These are phyloP conservation scores for Sanderia malayensis DNA, from an alignment of 30 jellyfish, hydroid and myxozoan genomes.

Conservation along the genomic window DNA sequence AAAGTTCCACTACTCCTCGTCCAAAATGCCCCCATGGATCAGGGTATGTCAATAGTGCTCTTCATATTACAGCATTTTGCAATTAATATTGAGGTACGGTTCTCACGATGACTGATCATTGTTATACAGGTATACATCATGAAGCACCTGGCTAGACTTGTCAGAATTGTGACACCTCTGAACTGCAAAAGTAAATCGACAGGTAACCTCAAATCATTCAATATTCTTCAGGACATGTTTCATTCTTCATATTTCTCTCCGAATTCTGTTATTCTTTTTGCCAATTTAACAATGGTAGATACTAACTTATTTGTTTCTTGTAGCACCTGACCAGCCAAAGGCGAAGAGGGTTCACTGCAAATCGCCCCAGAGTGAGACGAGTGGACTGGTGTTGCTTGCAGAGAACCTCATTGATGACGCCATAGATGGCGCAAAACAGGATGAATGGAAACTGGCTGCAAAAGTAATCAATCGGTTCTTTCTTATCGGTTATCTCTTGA, in stretches of 20 bases:
- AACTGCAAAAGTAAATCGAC: conserved; percentile 21
- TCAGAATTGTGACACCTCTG: conserved; percentile 50
- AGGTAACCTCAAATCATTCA: background rate
- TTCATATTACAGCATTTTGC: background rate
- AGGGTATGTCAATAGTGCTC: conserved; percentile 21
- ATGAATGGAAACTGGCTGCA: conserved; percentile 75
- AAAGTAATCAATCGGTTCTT: conserved; percentile 51
- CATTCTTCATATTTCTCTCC: background rate
- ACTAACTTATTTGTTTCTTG: background rate
- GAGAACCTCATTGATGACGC: conserved; percentile 47
- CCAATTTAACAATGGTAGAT: background rate
- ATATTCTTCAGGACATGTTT: conserved; percentile 6
- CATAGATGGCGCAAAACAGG: conserved; percentile 20
- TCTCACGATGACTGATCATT: background rate
- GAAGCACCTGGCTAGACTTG: conserved; percentile 48
- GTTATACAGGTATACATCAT: conserved; percentile 43
- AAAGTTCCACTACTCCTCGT: conserved; percentile 49
- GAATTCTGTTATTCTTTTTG: background rate
- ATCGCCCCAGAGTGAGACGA: background rate
- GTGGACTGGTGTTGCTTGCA: conserved; percentile 56
- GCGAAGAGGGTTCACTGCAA: background rate
- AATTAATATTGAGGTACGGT: no score
- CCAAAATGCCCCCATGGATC: conserved; percentile 56
- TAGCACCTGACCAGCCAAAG: background rate
- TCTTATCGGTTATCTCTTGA: conserved; percentile 19